A percentile compares a stretch with the other conserved stretches of the same genome.
Evolutionary conservation across 2,797 vertebrate species (phyloP).

Genomic region (Sebastes ruberrimus): DNA sequence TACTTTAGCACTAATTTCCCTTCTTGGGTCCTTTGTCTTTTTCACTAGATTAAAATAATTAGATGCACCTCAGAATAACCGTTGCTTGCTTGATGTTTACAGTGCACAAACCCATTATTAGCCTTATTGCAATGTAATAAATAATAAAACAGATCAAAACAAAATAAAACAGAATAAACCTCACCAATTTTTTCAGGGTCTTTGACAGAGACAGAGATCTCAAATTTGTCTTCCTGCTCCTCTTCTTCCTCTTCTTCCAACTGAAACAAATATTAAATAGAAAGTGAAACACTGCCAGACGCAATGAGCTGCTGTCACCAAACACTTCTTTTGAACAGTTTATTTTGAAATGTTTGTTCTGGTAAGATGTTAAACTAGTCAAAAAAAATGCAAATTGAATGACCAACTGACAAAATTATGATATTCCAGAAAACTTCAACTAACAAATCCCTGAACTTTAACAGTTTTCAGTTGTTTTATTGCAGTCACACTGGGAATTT

Average conservation of each 20-base stretch:
- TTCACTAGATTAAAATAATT: neutral
- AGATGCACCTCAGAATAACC: neutral
- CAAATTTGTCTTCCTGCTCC: conserved; percentile 92
- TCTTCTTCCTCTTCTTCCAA: conserved; percentile 86
- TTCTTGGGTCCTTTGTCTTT: neutral
- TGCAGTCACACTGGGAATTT: neutral
- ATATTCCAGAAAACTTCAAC: neutral
- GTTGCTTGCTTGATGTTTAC: neutral
- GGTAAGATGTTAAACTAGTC: neutral
- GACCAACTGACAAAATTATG: neutral
- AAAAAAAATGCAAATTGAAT: neutral
- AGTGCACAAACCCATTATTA: neutral
- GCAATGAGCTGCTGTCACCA: neutral
- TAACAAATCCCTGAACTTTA: neutral
- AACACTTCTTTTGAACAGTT: neutral
- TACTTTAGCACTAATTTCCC: neutral
- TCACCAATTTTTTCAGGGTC: conserved; percentile 98
- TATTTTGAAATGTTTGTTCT: neutral
- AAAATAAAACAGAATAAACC: conserved; percentile 7
- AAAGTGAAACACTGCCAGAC: neutral
- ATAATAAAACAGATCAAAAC: neutral
- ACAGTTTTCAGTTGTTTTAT: neutral
- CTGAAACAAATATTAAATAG: conserved; percentile 70
- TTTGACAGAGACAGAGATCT: conserved; percentile 89
- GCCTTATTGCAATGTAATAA: neutral